Base-by-base conservation (phyloP, 2,888 invertebrate species). In the Acronicta aceris region DNA sequence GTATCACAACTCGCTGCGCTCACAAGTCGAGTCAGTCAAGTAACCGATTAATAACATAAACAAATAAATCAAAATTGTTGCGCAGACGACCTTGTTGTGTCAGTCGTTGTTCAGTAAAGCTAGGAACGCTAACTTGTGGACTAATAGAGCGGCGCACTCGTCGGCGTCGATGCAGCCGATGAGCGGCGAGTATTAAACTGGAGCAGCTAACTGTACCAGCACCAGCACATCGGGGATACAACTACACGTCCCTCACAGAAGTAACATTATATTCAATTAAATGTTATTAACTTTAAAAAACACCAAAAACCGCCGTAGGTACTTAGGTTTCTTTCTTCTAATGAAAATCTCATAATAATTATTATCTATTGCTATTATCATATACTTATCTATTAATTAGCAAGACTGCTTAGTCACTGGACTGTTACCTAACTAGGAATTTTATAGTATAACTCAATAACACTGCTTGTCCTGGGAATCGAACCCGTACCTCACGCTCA, bases 181-280 rank as follows among this genome's bases (percentile, higher is more conserved):
- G 57, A 54, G 50, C 49, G 52, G 15, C 27, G 48, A 58, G 15
- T 40, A 17, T 43, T 67, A 27, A 69, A 59, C 70, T 61, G 70
- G 65, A 59, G 47, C 56, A 42, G 48, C 43, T 68, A 59, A 55
- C 59, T 52, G 73, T 73, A 56, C 15, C 41, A 15, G 38, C 10
- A 10, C 45, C 41, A 17, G 42, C 12, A 10, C 45, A 12, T 12
- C 16, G 17, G 21, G 12, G n/a, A 4, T 3, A 0, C 9, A 36
- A 53, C 8, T 16, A 7, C 8, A n/a, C 21, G 45, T 46, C 6
- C 13, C 9, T 6, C 7, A 12, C 51, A 48, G 47, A 59, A 48
- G 40, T n/a, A 10, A 9, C 21, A 45, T n/a, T 9, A n/a, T 38
- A n/a, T 38, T 38, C 38, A 2, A n/a, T n/a, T n/a, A n/a, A n/a